These are phyloP conservation scores for Malurus leucopterus DNA, from an alignment of 2,797 vertebrate genomes.

Conservation along the genomic window DNA sequence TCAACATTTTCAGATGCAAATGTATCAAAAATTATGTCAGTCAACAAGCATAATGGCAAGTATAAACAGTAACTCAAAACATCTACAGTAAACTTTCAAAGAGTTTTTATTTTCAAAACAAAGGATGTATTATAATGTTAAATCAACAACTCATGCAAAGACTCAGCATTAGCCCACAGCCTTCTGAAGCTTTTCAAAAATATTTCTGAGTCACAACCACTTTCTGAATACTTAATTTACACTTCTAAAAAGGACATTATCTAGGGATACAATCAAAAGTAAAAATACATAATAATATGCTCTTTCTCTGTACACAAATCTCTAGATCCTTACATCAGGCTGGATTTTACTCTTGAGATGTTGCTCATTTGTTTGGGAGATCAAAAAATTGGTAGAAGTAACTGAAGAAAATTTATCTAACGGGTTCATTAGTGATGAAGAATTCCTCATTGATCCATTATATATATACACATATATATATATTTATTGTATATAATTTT, in stretches of 20 bases:
- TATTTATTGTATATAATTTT: no score
- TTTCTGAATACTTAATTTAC: neutral
- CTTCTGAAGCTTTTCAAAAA: neutral
- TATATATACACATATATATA: neutral
- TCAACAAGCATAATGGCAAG: neutral
- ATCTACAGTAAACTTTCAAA: neutral
- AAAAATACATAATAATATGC: neutral
- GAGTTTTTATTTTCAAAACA: neutral
- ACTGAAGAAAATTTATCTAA: neutral
- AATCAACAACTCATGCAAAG: neutral
- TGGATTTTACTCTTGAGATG: neutral
- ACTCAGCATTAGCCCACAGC: neutral
- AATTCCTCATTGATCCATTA: neutral
- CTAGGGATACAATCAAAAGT: neutral
- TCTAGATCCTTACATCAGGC: neutral
- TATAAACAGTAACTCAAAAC: neutral
- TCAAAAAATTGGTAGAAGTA: neutral
- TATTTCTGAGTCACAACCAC: neutral
- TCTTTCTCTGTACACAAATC: neutral
- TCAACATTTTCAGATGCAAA: neutral
- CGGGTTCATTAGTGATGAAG: neutral
- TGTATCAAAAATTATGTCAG: neutral
- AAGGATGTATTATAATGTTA: neutral
- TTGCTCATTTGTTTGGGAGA: rapidly evolving
- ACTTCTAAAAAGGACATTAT: neutral